These are phyloP conservation scores for Trichonephila clavipes DNA, from an alignment of 1,140 invertebrate genomes.

Conservation along the genomic window DNA sequence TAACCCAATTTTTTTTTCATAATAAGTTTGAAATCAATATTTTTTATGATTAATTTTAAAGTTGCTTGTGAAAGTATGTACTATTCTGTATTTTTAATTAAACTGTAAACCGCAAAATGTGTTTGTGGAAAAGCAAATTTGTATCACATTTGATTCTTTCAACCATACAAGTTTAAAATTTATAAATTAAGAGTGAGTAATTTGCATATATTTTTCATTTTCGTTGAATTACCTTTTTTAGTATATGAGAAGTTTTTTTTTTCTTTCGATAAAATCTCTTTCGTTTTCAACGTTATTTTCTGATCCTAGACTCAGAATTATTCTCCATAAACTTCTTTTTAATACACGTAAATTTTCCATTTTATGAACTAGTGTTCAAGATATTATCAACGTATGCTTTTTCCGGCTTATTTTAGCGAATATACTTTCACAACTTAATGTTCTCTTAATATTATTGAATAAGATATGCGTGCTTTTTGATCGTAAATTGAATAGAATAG, in stretches of 20 bases:
- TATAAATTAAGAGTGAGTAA: not conserved
- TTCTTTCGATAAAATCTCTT: not conserved
- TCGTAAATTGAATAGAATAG: slow-evolving; percentile 5
- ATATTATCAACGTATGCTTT: not conserved
- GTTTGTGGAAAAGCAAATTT: too few relatives aligned
- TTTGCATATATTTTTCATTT: not conserved
- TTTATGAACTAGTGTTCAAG: not conserved
- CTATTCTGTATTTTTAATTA: too few relatives aligned
- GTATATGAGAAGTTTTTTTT: too few relatives aligned
- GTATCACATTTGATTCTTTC: too few relatives aligned
- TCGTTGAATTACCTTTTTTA: not conserved
- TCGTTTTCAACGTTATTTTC: not conserved
- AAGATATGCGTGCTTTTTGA: not conserved
- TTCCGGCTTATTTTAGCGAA: not conserved
- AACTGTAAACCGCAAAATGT: too few relatives aligned
- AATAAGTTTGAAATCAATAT: too few relatives aligned
- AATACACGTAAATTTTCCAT: not conserved
- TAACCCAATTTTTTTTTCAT: too few relatives aligned
- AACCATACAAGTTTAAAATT: too few relatives aligned
- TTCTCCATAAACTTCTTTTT: not conserved
- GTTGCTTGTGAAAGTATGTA: too few relatives aligned
- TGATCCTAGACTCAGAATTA: not conserved
- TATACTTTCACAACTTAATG: not conserved
- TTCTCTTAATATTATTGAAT: not conserved
- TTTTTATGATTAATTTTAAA: too few relatives aligned